A percentile compares a stretch with the other conserved stretches of the same genome.
These are phyloP conservation scores for Holothuria leucospilota DNA, from an alignment of 53 echinoderm and acorn worm species.

Conservation along the genomic window DNA sequence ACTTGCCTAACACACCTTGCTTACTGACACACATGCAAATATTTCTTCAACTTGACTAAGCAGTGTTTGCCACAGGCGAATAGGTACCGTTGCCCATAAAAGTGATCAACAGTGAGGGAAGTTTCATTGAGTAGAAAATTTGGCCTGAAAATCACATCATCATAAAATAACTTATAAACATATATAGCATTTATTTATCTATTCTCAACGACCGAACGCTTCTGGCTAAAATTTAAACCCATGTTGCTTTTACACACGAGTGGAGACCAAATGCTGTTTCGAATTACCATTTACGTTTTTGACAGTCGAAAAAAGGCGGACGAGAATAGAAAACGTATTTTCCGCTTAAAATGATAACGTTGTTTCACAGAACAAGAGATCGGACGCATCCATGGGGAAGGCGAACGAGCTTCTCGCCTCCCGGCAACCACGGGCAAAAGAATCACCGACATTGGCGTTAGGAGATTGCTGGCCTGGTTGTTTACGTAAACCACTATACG, in stretches of 20 bases:
- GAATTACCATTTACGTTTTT: constrained; percentile 41
- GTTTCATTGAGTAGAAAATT: constrained; percentile 9
- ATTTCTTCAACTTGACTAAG: constrained; percentile 16
- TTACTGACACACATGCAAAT: not conserved
- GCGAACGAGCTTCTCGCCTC: constrained; percentile 2
- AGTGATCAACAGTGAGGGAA: not conserved
- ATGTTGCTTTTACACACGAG: constrained; percentile 25
- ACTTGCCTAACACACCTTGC: too few species aligned
- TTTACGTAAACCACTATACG: too few species aligned
- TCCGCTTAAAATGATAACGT: constrained; percentile 30
- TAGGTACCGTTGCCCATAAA: not conserved
- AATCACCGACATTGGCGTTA: not conserved
- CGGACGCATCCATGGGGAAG: constrained; percentile 29
- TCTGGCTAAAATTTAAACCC: constrained; percentile 1
- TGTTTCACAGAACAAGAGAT: constrained; percentile 42
- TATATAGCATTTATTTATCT: constrained; percentile 41
- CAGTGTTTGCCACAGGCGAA: constrained; percentile 39
- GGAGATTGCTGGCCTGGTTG: too few species aligned
- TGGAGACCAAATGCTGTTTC: constrained; percentile 16
- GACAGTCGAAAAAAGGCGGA: constrained; percentile 27
- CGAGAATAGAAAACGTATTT: not conserved
- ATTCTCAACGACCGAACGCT: constrained; percentile 15
- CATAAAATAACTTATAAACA: constrained; percentile 10
- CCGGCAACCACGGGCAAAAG: constrained; percentile 17
- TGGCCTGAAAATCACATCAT: constrained; percentile 43